phyloP scores from a whole-genome alignment of 2,113 vertebrate genomes.

The Pseudorectes ferrugineus region DNA sequence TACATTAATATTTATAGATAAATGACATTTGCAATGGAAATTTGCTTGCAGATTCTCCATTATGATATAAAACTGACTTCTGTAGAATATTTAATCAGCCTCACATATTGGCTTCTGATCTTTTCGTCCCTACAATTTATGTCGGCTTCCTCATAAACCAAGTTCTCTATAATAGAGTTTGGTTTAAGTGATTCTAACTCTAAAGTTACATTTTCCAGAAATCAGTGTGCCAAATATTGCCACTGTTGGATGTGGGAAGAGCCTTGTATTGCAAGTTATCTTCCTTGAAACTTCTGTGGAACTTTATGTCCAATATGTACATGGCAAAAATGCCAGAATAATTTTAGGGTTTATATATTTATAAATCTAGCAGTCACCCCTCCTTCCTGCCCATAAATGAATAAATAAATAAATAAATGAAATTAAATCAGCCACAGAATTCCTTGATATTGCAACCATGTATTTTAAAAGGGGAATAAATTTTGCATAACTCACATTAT shows the following conservation, averaged over 20 bases:
- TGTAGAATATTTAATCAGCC: not conserved
- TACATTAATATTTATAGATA: slow-evolving; percentile 17
- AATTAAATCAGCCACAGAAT: not conserved
- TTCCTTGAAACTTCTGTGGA: not conserved
- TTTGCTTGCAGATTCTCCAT: not conserved
- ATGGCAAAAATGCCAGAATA: not conserved
- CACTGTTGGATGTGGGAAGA: not conserved
- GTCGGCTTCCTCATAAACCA: not conserved
- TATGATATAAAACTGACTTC: slow-evolving; percentile 6
- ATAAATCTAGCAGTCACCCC: not conserved
- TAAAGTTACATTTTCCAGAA: not conserved
- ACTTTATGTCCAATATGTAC: not conserved
- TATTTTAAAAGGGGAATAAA: not conserved
- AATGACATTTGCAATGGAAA: slow-evolving; percentile 44
- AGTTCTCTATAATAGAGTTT: not conserved
- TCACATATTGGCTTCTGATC: not conserved
- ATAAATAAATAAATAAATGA: not conserved
- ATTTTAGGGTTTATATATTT: not conserved
- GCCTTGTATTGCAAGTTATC: not conserved
- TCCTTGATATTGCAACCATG: not conserved
- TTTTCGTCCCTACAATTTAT: not conserved
- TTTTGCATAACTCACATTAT: not conserved
- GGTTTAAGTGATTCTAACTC: not conserved
- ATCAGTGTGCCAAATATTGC: not conserved
- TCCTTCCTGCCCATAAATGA: not conserved